Percentiles rank a stretch among this genome's conserved stretches.
These are phyloP conservation scores for Heliconius congener DNA, from an alignment of 1,140 invertebrate genomes.

Conservation along the genomic window DNA sequence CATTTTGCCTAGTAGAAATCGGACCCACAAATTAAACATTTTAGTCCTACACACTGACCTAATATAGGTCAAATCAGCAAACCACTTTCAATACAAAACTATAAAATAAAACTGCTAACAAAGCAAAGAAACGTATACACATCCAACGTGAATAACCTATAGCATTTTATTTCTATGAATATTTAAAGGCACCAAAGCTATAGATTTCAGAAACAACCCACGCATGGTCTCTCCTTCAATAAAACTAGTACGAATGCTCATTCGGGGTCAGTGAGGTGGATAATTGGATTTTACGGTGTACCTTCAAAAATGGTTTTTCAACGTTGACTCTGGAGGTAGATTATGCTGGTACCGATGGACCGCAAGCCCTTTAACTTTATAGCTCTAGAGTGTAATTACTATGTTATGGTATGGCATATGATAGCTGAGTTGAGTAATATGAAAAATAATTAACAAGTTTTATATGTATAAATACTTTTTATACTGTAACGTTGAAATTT, in stretches of 20 bases:
- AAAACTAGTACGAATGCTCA: constrained; percentile 28
- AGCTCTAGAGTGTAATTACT: not conserved
- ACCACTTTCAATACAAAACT: not conserved
- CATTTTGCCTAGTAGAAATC: too few relatives aligned
- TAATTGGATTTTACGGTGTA: constrained; percentile 34
- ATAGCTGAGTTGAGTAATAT: not conserved
- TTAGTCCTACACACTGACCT: not conserved
- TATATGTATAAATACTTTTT: not conserved
- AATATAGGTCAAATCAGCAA: constrained; percentile 5
- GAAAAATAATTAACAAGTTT: not conserved
- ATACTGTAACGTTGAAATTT: too few relatives aligned
- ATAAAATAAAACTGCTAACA: not conserved
- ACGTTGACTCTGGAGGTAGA: not conserved
- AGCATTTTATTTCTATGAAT: constrained; percentile 23
- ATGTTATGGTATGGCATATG: not conserved
- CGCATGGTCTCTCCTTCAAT: constrained; percentile 37
- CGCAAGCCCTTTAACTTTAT: not conserved
- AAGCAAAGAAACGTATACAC: not conserved
- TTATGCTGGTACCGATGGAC: not conserved
- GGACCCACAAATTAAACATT: not conserved
- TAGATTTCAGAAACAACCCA: constrained; percentile 34
- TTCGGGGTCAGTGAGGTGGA: constrained; percentile 26
- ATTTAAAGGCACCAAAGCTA: constrained; percentile 24
- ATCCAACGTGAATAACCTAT: constrained; percentile 1
- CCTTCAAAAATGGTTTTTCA: constrained; percentile 20